Base-by-base conservation (phyloP, 2,797 vertebrate species). In the Arctocebus calabarensis region DNA sequence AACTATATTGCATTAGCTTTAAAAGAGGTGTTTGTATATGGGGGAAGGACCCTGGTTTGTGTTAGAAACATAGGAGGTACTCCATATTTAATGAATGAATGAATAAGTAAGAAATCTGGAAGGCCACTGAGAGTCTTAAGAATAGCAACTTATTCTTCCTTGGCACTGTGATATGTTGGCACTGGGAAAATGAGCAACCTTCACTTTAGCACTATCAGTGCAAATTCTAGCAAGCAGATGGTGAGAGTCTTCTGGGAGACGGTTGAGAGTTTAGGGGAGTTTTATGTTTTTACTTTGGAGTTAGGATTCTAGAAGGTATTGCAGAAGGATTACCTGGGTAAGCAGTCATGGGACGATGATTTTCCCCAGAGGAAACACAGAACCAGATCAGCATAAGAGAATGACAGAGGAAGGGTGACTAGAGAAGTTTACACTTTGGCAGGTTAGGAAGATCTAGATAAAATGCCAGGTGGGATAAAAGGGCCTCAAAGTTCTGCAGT, bases 201-300 rank as follows among this genome's bases (percentile, higher is more conserved):
- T 94, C 43, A 68, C n/a, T 74, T 79, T 66, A 48, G n/a, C 13
- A 1, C 71, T 23, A 37, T 78, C 1, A 29, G 29, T 23, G 48
- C 87, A 75, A 87, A 93, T 88, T 29, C 25, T 62, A 70, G 34
- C 23, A 48, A 7, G 3, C 17, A 88, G 43, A 48, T 23, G 5
- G 43, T 66, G n/a, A 84, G 17, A 88, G 55, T 34, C 5, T 86
- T 90, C 29, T 84, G 68, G 89, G 32, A 48, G 73, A 88, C 37
- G 20, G 11, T 3, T 55, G 66, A 90, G 52, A 34, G 13, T 57
- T 77, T 55, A 29, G 16, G 34, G 5, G 25, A 84, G 9, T 91
- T 95, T 81, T 52, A 52, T 52, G 48, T 16, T 64, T 70, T 86
- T 55, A 59, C n/a, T 94, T 90, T 87, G 91, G 32, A 84, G 22